Conservation (phyloP, 2,888 invertebrate genomes). For the Heliconius hortense region DNA sequence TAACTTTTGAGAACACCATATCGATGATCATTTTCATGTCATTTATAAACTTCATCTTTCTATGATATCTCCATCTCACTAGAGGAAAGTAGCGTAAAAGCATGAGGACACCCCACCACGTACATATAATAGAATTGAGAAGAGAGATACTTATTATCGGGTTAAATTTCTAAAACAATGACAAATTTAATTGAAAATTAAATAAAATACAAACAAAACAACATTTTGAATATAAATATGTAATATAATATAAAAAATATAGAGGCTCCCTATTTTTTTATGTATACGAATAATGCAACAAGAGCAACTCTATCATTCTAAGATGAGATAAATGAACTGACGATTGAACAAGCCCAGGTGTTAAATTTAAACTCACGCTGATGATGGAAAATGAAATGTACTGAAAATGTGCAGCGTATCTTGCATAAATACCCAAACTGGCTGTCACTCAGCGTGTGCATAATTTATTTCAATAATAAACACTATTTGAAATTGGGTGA, state of each 20-base stretch:
- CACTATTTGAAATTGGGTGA: constrained; percentile 9
- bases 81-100: too few species aligned
- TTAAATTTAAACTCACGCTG: constrained; percentile 37
- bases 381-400: constrained; percentile 33
- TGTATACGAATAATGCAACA: constrained; percentile 21
- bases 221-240: too few species aligned
- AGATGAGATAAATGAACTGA: constrained; percentile 23
- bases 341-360: constrained; percentile 35
- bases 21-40: too few species aligned
- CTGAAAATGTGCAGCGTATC: constrained; percentile 38
- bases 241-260: neutral
- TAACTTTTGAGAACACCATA: neutral
- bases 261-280: neutral
- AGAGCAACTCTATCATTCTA: constrained; percentile 21
- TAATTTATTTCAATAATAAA: constrained; percentile 26
- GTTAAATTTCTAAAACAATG: too few species aligned
- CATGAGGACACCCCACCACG: too few species aligned
- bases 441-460: constrained; percentile 33
- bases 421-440: constrained; percentile 38
- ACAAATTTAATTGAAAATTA: too few species aligned
- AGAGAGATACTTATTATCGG: too few species aligned
- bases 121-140: too few species aligned
- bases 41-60: too few species aligned
- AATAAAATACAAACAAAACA: too few species aligned
- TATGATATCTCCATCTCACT: too few species aligned